Base-by-base conservation (phyloP, 2,797 vertebrate species). In the Carapus acus region DNA sequence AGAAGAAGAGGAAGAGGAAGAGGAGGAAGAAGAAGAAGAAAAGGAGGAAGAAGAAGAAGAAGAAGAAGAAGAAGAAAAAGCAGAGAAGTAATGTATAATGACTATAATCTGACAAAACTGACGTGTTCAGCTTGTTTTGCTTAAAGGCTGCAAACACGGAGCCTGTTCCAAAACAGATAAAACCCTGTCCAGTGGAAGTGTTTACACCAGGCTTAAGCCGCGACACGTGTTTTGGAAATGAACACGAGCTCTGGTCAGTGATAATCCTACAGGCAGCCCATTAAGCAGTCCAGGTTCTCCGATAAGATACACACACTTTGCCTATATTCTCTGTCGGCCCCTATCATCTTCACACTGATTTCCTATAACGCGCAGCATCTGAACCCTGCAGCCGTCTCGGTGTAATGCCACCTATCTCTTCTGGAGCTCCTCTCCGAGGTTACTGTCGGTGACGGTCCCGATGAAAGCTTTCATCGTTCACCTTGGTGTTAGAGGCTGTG, bases 181-280 rank as follows among this genome's bases (percentile, higher is more conserved):
- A n/a, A 85, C 77, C 80, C 76, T 78, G 77, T 80, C 81, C 78
- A 79, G 69, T 77, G 80, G 65, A 83, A 78, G 73, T 87, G 86
- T 87, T 84, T 85, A 83, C 80, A 81, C 67, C 66, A 57, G 64
- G 64, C 77, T 86, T 86, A 88, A 86, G 77, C 79, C 65, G 74
- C 85, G 78, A 87, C 87, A 87, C 85, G 82, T 88, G 83, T 85
- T 87, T 81, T 69, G 72, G 69, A 82, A 87, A 82, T 77, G 67
- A 87, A 83, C 85, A 87, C 86, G 79, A 86, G 84, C 76, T 71
- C 67, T 83, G 76, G 73, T 74, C 63, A 74, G 76, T 22, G 73
- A 78, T 88, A 87, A 87, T 88, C 84, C 83, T 85, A 83, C 76
- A 82, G 81, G 77, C 81, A 85, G 66, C 70, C 74, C 73, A 85